Conservation (phyloP, 2,797 vertebrate genomes). For the Melanotaenia boesemani region DNA sequence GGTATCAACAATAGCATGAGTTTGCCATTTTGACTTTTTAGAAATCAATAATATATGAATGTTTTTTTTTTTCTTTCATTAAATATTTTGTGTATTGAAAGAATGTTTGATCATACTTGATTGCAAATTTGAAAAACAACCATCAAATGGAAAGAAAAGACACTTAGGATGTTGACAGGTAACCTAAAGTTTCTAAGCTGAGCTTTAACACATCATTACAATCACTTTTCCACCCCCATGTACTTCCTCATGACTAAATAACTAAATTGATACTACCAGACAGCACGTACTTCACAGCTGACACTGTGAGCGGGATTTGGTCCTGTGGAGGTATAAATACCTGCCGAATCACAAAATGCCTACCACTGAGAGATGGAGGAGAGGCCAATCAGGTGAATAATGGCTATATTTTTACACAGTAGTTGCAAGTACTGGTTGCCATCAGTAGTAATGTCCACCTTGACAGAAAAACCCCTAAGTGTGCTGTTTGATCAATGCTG, state of each 20-base stretch:
- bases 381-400: constrained; percentile 86
- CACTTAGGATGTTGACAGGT: constrained; percentile 38
- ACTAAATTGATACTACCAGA: constrained; percentile 80
- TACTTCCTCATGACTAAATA: constrained; percentile 78
- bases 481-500: constrained; percentile 83
- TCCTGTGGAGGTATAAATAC: constrained; percentile 83
- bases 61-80: too few relatives aligned
- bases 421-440: constrained; percentile 73
- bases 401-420: constrained; percentile 78
- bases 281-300: constrained; percentile 79
- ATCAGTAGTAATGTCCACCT: constrained; percentile 85
- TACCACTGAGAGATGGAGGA: constrained; percentile 79
- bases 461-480: constrained; percentile 77
- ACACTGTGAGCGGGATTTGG: constrained; percentile 64
- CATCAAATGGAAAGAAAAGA: constrained; percentile 30
- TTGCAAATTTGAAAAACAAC: constrained; percentile 25
- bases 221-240: constrained; percentile 66
- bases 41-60: background rate
- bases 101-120: constrained; percentile 13
- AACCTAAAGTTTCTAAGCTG: constrained; percentile 64
- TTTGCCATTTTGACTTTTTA: constrained; percentile 10
- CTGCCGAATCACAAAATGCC: constrained; percentile 83
- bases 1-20: constrained; percentile 20
- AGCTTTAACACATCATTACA: constrained; percentile 71
- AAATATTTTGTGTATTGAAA: constrained; percentile 14